Evolutionary conservation across 2,113 vertebrate genomes (phyloP).

Genomic region (Platycercus adscitus): DNA sequence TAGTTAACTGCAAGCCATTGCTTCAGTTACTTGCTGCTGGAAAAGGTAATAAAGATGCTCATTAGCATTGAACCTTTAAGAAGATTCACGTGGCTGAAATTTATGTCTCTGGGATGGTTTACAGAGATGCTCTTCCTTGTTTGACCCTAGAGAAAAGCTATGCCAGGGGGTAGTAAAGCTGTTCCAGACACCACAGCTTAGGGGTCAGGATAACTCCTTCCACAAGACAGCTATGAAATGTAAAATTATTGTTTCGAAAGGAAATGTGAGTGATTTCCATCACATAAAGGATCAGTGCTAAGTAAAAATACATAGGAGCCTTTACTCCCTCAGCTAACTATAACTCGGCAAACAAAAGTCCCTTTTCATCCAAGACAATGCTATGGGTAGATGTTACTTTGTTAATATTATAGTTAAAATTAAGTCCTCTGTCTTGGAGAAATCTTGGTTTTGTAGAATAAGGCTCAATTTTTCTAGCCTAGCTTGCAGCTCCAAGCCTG

Average conservation of each 20-base stretch:
- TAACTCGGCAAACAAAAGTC: not conserved
- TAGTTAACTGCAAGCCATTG: not conserved
- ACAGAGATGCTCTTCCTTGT: not conserved
- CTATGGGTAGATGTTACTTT: not conserved
- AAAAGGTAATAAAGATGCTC: constrained; percentile 1
- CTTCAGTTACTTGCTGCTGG: not conserved
- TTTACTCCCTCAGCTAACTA: not conserved
- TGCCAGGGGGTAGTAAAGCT: not conserved
- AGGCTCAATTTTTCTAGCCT: not conserved
- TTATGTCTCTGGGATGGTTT: not conserved
- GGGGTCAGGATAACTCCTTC: not conserved
- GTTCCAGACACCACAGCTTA: not conserved
- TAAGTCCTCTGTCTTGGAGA: not conserved
- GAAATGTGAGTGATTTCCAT: not conserved
- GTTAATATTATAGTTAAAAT: not conserved
- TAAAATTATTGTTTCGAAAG: not conserved
- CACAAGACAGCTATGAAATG: not conserved
- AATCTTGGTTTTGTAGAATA: not conserved
- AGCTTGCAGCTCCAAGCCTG: not conserved
- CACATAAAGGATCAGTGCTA: not conserved
- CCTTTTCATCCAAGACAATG: not conserved
- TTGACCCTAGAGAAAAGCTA: not conserved
- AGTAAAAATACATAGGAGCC: not conserved
- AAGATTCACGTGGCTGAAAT: not conserved
- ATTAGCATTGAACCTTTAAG: not conserved